Percentiles rank a stretch among this genome's conserved stretches.
Evolutionary conservation across 2,888 invertebrate species (phyloP).

Genomic region (Acronicta leporina): DNA sequence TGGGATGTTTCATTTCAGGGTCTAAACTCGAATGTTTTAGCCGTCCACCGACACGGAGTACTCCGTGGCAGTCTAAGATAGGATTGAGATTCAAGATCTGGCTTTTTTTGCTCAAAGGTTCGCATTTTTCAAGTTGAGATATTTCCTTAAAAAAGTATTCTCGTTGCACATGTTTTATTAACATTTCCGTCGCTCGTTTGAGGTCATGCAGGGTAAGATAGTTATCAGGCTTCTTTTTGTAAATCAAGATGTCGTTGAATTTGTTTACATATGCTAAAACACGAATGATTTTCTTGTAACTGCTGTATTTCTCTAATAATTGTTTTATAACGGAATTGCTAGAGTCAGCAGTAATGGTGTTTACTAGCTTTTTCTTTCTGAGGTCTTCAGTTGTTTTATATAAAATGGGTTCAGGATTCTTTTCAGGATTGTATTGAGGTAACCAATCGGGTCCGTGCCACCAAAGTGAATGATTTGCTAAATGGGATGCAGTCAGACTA

Average conservation of each 20-base stretch:
- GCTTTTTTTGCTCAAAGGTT: constrained; percentile 1
- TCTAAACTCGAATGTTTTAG: constrained; percentile 2
- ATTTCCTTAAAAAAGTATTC: constrained; percentile 5
- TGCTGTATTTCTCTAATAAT: constrained; percentile 9
- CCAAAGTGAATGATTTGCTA: constrained; percentile 5
- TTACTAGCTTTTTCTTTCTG: neutral
- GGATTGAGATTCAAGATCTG: constrained; percentile 14
- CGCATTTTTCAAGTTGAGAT: neutral
- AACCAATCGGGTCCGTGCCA: constrained; percentile 13
- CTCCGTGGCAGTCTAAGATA: neutral
- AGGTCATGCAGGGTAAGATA: constrained; percentile 14
- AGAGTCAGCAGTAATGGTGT: neutral
- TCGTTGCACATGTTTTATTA: constrained; percentile 8
- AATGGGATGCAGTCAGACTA: neutral
- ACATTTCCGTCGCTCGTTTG: constrained; percentile 8
- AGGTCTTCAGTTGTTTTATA: neutral
- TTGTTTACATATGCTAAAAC: constrained; percentile 14
- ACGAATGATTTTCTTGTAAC: constrained; percentile 4
- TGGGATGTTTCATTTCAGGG: constrained; percentile 17
- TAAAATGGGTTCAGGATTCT: neutral
- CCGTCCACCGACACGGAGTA: constrained; percentile 14
- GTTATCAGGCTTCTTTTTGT: constrained; percentile 3
- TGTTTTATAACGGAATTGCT: constrained; percentile 4
- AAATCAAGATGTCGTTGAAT: constrained; percentile 9
- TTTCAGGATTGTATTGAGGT: neutral